Evolutionary conservation across 2,888 invertebrate species (phyloP).

Genomic region (Notocelia uddmanniana): DNA sequence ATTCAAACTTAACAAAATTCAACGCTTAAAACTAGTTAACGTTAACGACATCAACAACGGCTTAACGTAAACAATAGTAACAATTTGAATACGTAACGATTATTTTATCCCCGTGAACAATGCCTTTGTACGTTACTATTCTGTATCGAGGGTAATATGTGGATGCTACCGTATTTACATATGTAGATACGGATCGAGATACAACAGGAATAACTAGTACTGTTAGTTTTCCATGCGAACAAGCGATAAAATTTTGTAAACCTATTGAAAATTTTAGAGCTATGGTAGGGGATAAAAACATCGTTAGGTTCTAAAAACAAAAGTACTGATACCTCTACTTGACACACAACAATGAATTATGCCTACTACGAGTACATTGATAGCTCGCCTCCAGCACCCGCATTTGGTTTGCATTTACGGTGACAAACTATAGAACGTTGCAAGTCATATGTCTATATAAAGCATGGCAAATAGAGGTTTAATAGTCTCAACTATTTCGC

Average conservation of each 20-base stretch:
- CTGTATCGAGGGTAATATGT: constrained; percentile 46
- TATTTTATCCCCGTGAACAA: constrained; percentile 66
- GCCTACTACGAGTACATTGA: background rate
- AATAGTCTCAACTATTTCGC: constrained; percentile 4
- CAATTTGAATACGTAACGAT: constrained; percentile 65
- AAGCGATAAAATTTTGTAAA: constrained; percentile 2
- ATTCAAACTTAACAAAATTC: constrained; percentile 80
- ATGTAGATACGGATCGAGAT: constrained; percentile 34
- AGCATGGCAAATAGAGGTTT: background rate
- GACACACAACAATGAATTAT: background rate
- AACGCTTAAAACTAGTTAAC: constrained; percentile 78
- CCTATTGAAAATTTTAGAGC: constrained; percentile 38
- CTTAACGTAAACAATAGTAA: constrained; percentile 54
- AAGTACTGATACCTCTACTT: constrained; percentile 9
- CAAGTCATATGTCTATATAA: background rate
- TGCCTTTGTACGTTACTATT: constrained; percentile 47
- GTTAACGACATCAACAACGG: constrained; percentile 72
- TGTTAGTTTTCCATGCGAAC: constrained; percentile 16
- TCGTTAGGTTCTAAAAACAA: constrained; percentile 55
- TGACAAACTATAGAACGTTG: background rate
- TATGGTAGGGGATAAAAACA: constrained; percentile 61
- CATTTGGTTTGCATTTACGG: background rate
- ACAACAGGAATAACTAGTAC: constrained; percentile 20
- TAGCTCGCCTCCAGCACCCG: background rate
- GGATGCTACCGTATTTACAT: constrained; percentile 44